A percentile compares a stretch with the other conserved stretches of the same genome.
Conservation (phyloP, 35 echinoderm and acorn worm species). For the Stichopus chloronotus region DNA sequence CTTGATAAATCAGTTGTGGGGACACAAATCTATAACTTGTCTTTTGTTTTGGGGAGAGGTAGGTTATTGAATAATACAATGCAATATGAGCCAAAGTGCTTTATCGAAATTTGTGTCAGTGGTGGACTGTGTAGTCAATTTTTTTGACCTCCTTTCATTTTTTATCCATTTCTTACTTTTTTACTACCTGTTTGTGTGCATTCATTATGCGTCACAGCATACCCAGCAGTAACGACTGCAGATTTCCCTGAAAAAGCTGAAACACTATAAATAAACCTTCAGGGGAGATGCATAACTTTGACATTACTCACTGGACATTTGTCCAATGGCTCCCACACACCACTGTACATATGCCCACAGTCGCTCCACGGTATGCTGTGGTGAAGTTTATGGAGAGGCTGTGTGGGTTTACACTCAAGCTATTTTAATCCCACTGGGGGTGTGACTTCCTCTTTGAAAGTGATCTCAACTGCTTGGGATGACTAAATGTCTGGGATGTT, state of each 20-base stretch:
- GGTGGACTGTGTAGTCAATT: too few species aligned
- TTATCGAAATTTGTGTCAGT: too few species aligned
- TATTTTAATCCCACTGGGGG: slow-evolving; percentile 47
- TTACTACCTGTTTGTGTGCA: too few species aligned
- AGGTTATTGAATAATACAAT: too few species aligned
- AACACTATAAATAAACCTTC: background rate
- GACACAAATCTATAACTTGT: too few species aligned
- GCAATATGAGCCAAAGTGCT: too few species aligned
- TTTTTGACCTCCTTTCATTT: too few species aligned
- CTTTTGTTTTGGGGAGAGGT: too few species aligned
- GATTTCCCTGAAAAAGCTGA: background rate
- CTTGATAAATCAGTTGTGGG: too few species aligned
- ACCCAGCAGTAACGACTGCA: background rate
- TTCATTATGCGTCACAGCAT: too few species aligned
- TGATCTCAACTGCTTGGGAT: background rate
- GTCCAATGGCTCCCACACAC: background rate
- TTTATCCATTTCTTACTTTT: too few species aligned
- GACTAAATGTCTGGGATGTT: slow-evolving; percentile 35
- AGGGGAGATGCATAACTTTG: background rate
- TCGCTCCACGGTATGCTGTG: background rate
- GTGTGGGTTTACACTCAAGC: background rate
- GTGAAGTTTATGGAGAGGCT: background rate
- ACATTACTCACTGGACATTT: background rate
- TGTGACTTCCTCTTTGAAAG: background rate
- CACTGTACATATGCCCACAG: background rate